Base-by-base conservation (phyloP, 2,113 vertebrate species). In the Saimiri boliviensis region DNA sequence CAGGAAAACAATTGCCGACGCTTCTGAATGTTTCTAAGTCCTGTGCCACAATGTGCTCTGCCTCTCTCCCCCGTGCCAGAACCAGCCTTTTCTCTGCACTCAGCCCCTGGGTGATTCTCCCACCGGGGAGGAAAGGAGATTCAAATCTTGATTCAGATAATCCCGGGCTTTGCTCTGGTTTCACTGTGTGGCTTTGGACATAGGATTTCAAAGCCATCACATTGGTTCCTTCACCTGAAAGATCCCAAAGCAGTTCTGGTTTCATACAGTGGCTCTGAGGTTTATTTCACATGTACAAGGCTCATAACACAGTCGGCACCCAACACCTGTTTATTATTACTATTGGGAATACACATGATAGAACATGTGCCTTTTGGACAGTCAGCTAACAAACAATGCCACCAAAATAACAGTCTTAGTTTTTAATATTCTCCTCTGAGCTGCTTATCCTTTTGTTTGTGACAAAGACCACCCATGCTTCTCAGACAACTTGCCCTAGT, bases 101-200 rank as follows among this genome's bases (percentile, higher is more conserved):
- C 30, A 0, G 58, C 40, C 27, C 49, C 30, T 3, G 27, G 52
- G 79, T 0, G 1, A 76, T 2, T 45, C 35, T 6, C 0, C 1
- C 0, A 17, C 5, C 0, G 2, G 49, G 47, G 2, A 27, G 19
- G 49, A 20, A 45, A 19, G 30, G 47, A 4, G 23, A 19, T 32
- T 79, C 37, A 6, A 9, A 27, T 14, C 32, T 3, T 0, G 14
- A 47, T 35, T 16, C 42, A 0, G 1, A 3, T 0, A 1, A 8
- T 30, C 35, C 71, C 2, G 20, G 21, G 27, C 17, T 37, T 32
- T 19, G 0, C 16, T 14, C 20, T 1, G 2, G 3, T 20, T 83
- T 52, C 11, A 32, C 27, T 6, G 0, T 0, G 2, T 3, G 81
- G 21, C 60, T 52, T n/a, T 1, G 21, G 73, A n/a, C 12, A 0